phyloP scores from a whole-genome alignment of 2,113 vertebrate genomes.

The Origma solitaria region DNA sequence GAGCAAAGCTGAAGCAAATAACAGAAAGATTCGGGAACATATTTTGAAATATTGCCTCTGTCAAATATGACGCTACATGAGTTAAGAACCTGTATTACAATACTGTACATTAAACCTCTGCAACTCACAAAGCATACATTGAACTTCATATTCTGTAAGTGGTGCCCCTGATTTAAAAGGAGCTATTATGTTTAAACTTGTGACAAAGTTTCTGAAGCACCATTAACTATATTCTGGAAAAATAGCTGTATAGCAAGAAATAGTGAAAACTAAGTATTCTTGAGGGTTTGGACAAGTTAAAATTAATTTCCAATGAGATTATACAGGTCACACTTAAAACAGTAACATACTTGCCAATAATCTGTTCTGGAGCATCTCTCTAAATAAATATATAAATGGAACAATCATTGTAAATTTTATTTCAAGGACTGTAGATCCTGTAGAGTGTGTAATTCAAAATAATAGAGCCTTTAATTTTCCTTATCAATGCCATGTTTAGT shows the following conservation, averaged over 20 bases:
- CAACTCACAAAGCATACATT: neutral
- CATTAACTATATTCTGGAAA: neutral
- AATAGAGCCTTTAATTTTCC: neutral
- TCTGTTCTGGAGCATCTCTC: neutral
- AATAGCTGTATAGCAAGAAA: neutral
- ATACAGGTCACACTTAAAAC: neutral
- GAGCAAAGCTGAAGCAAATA: neutral
- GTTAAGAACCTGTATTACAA: neutral
- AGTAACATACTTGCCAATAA: neutral
- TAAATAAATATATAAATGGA: neutral
- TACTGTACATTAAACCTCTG: neutral
- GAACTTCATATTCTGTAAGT: neutral
- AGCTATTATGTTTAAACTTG: neutral
- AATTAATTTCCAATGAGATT: neutral
- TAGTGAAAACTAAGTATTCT: neutral
- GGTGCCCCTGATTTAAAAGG: neutral
- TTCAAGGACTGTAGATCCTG: neutral
- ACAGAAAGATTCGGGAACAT: neutral
- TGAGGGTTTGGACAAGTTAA: neutral
- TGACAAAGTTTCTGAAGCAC: neutral
- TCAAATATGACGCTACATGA: neutral
- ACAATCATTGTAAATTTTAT: neutral
- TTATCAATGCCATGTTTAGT: neutral
- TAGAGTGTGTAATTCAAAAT: neutral
- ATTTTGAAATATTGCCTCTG: neutral